A percentile compares a stretch with the other conserved stretches of the same genome.
phyloP scores from a whole-genome alignment of 1,140 invertebrate species.

The Ceratina australensis region DNA sequence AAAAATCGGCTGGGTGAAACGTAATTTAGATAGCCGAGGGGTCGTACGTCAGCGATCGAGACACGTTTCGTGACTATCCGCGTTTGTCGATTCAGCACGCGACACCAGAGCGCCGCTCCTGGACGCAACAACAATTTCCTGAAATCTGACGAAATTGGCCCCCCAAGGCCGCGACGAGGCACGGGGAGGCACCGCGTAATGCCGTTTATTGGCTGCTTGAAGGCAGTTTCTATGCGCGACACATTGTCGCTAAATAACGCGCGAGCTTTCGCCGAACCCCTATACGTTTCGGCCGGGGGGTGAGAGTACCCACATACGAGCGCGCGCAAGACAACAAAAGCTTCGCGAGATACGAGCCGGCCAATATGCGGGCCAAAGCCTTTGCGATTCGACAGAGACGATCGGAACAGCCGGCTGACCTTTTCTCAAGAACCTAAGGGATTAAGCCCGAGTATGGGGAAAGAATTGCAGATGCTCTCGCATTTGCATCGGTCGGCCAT shows the following conservation, averaged over 20 bases:
- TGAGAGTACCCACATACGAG: slow-evolving; percentile 22
- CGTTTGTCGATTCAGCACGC: slow-evolving; percentile 74
- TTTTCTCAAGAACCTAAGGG: slow-evolving; percentile 27
- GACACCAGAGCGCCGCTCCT: slow-evolving; percentile 69
- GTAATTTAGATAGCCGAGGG: neutral
- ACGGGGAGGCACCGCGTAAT: slow-evolving; percentile 62
- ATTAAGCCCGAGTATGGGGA: slow-evolving; percentile 28
- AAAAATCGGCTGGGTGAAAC: neutral
- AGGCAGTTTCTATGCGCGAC: slow-evolving; percentile 79
- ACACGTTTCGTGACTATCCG: slow-evolving; percentile 19
- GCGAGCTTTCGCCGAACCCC: slow-evolving; percentile 46
- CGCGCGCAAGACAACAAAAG: slow-evolving; percentile 42
- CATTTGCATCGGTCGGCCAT: slow-evolving; percentile 34
- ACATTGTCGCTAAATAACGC: slow-evolving; percentile 79
- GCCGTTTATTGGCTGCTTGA: slow-evolving; percentile 79
- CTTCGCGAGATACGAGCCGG: slow-evolving; percentile 49
- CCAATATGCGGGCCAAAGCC: slow-evolving; percentile 66
- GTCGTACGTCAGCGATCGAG: slow-evolving; percentile 20
- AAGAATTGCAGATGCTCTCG: slow-evolving; percentile 24
- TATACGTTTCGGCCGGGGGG: slow-evolving; percentile 30
- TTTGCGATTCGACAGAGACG: slow-evolving; percentile 61
- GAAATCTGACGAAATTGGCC: slow-evolving; percentile 78
- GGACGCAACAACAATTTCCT: slow-evolving; percentile 77
- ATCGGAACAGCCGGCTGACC: slow-evolving; percentile 45
- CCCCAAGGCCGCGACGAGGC: slow-evolving; percentile 44